These are phyloP conservation scores for Oceanodroma leucorhoa DNA, from an alignment of 2,797 vertebrate genomes.

Conservation along the genomic window DNA sequence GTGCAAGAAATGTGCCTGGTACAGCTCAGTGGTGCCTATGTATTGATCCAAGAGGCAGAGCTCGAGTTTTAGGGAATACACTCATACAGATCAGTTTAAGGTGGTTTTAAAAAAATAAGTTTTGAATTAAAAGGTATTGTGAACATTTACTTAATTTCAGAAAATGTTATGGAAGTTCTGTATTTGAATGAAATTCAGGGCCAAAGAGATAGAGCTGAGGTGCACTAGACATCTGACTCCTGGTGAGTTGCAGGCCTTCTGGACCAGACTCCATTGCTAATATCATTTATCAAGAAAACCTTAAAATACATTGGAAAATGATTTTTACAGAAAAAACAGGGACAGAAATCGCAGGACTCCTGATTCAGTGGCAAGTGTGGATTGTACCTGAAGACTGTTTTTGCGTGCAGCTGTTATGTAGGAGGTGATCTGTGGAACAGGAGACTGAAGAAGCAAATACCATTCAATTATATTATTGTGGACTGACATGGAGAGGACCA, in stretches of 20 bases:
- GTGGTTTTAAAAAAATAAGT: background rate
- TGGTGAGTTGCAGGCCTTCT: background rate
- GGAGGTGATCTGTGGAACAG: background rate
- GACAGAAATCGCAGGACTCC: background rate
- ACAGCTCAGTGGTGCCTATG: background rate
- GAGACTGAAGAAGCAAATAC: background rate
- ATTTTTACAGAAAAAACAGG: background rate
- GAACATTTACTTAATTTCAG: background rate
- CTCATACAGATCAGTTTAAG: background rate
- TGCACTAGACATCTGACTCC: background rate
- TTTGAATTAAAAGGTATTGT: background rate
- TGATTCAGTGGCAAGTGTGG: background rate
- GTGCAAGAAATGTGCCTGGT: background rate
- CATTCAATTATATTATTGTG: background rate
- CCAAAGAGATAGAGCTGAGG: background rate
- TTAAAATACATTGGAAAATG: background rate
- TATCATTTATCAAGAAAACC: background rate
- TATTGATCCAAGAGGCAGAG: background rate
- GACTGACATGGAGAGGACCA: background rate
- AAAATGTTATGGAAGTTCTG: background rate
- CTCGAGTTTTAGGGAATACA: accelerated
- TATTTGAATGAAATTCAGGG: background rate
- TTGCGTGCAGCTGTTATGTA: background rate
- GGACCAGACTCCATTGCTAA: background rate
- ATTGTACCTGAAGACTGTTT: background rate